These are phyloP conservation scores for Cotesia congregata DNA, from an alignment of 2,888 invertebrate species.

Conservation along the genomic window DNA sequence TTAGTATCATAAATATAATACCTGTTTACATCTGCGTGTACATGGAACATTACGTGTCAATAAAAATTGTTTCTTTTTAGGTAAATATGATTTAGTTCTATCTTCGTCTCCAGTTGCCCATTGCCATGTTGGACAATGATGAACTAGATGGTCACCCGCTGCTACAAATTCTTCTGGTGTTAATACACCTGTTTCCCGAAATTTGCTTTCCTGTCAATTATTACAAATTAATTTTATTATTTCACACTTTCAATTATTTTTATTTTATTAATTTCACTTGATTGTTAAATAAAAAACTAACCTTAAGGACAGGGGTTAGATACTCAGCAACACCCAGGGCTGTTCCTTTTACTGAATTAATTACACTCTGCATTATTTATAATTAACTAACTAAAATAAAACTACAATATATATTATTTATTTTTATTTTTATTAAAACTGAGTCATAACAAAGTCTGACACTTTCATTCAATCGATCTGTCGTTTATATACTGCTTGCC, in stretches of 20 bases:
- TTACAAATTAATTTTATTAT: slow-evolving; percentile 1
- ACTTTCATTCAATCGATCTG: background rate
- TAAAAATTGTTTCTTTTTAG: slow-evolving; percentile 95
- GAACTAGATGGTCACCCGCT: slow-evolving; percentile 98
- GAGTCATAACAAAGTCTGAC: background rate
- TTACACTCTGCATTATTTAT: slow-evolving; percentile 89
- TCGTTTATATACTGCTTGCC: background rate
- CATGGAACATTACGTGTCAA: slow-evolving; percentile 98
- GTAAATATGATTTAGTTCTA: slow-evolving; percentile 91
- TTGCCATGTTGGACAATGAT: slow-evolving; percentile 99
- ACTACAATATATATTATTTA: background rate
- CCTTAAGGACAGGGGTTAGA: slow-evolving; percentile 96
- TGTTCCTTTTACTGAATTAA: slow-evolving; percentile 95
- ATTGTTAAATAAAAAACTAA: slow-evolving; percentile 66
- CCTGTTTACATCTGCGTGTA: slow-evolving; percentile 93
- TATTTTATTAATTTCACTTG: background rate
- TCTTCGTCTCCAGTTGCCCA: slow-evolving; percentile 95
- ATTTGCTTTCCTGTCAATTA: slow-evolving; percentile 88
- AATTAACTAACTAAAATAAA: slow-evolving; percentile 19
- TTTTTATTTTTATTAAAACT: background rate
- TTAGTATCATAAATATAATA: slow-evolving; percentile 54
- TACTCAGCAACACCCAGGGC: slow-evolving; percentile 96
- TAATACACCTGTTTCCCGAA: slow-evolving; percentile 95
- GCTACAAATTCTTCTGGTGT: slow-evolving; percentile 99
- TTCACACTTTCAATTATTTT: background rate